Percentiles rank a stretch among this genome's conserved stretches.
Evolutionary conservation across 2,888 invertebrate genomes (phyloP).

Genomic region (Psylliodes chrysocephalus): DNA sequence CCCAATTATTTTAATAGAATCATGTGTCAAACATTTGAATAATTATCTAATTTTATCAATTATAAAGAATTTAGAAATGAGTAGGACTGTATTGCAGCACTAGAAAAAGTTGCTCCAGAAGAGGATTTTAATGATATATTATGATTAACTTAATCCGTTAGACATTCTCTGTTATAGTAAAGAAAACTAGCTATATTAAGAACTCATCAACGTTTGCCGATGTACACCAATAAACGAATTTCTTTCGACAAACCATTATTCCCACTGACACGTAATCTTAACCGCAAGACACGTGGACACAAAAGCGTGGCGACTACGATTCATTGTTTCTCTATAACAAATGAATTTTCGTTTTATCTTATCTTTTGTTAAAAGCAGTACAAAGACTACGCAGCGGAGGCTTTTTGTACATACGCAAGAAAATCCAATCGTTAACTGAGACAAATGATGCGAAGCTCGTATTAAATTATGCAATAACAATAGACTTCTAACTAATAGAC

Average conservation of each 20-base stretch:
- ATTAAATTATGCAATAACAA: conserved; percentile 1
- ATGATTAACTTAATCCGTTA: no score
- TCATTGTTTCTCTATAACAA: conserved; percentile 29
- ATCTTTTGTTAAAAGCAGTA: conserved; percentile 24
- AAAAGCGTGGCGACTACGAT: conserved; percentile 18
- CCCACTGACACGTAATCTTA: conserved; percentile 19
- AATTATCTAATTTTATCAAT: no score
- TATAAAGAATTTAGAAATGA: no score
- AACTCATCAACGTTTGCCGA: no score
- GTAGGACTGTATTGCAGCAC: no score
- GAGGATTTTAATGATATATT: no score
- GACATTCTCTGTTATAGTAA: no score
- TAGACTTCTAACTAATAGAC: no score
- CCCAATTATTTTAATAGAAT: no score
- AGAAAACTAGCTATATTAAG: no score
- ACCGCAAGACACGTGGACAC: conserved; percentile 20
- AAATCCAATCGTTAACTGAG: conserved; percentile 16
- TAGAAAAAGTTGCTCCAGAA: no score
- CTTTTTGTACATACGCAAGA: conserved; percentile 26
- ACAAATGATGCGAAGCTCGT: conserved; percentile 16
- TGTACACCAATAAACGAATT: background rate
- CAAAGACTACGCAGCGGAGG: conserved; percentile 11
- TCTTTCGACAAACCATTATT: conserved; percentile 22
- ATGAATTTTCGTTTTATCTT: conserved; percentile 32
- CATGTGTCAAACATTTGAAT: no score